phyloP scores from a whole-genome alignment of 2,888 invertebrate genomes.

The Archaeoteleia sp. region DNA sequence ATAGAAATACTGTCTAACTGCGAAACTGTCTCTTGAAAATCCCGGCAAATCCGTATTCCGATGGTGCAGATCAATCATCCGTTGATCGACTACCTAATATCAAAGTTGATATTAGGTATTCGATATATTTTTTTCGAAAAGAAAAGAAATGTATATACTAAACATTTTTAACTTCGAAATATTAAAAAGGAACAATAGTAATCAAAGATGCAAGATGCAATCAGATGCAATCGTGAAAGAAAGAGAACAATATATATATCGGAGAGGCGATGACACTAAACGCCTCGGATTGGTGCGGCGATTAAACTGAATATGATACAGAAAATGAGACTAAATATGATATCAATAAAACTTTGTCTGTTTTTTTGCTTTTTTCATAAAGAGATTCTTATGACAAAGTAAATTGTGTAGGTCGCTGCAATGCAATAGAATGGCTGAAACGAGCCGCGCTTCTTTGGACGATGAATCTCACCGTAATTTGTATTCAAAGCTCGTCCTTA shows the following conservation, averaged over 20 bases:
- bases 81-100: slow-evolving; percentile 11
- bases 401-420: slow-evolving; percentile 9
- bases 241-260: too few species aligned
- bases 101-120: slow-evolving; percentile 13
- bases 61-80: slow-evolving; percentile 43
- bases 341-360: neutral
- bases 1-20: slow-evolving; percentile 38
- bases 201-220: too few species aligned
- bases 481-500: slow-evolving; percentile 54
- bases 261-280: too few species aligned
- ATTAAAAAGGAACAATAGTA: too few species aligned
- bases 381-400: slow-evolving; percentile 10
- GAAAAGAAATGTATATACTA: neutral
- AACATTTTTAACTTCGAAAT: too few species aligned
- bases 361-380: neutral
- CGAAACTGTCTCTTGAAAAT: slow-evolving; percentile 30
- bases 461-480: slow-evolving; percentile 50
- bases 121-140: neutral
- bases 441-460: slow-evolving; percentile 22
- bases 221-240: too few species aligned
- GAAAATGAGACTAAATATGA: too few species aligned
- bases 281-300: too few species aligned
- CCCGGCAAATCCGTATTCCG: slow-evolving; percentile 32
- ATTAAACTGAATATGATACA: too few species aligned
- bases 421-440: slow-evolving; percentile 16